phyloP scores from a whole-genome alignment of 1,140 invertebrate species.

The Luehdorfia chinensis region DNA sequence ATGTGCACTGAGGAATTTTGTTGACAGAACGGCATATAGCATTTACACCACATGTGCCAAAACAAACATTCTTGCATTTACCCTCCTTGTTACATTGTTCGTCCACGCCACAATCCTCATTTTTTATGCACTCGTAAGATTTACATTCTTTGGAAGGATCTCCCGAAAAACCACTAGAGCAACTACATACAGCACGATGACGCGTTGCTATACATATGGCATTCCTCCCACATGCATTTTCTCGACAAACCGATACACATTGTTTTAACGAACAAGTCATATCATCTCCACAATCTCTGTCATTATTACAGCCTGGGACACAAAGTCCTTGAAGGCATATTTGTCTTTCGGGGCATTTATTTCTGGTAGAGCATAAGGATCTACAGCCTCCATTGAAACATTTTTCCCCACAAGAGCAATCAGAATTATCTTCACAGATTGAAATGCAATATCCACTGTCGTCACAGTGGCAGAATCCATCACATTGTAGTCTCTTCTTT shows the following conservation, averaged over 20 bases:
- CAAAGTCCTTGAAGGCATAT: constrained; percentile 76
- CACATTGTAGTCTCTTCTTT: constrained; percentile 79
- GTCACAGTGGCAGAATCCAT: constrained; percentile 87
- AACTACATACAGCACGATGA: constrained; percentile 89
- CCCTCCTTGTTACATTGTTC: constrained; percentile 86
- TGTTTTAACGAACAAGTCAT: constrained; percentile 85
- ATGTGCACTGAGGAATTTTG: constrained; percentile 87
- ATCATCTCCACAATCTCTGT: constrained; percentile 88
- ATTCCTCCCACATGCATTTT: constrained; percentile 84
- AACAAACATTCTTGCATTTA: constrained; percentile 90
- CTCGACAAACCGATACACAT: constrained; percentile 87
- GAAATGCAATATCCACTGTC: constrained; percentile 86
- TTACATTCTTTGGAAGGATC: constrained; percentile 86
- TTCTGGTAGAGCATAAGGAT: constrained; percentile 78
- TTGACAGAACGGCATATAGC: constrained; percentile 90
- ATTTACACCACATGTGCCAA: constrained; percentile 88
- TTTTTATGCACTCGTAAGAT: constrained; percentile 85
- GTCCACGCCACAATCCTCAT: constrained; percentile 87
- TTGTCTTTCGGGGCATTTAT: constrained; percentile 75
- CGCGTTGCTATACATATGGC: constrained; percentile 86
- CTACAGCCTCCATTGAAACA: constrained; percentile 81
- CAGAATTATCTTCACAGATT: constrained; percentile 80
- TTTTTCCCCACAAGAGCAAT: constrained; percentile 87
- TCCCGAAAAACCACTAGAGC: constrained; percentile 89
- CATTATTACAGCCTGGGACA: constrained; percentile 85